Evolutionary conservation across 2,888 invertebrate genomes (phyloP).

Genomic region (Protula sp.): DNA sequence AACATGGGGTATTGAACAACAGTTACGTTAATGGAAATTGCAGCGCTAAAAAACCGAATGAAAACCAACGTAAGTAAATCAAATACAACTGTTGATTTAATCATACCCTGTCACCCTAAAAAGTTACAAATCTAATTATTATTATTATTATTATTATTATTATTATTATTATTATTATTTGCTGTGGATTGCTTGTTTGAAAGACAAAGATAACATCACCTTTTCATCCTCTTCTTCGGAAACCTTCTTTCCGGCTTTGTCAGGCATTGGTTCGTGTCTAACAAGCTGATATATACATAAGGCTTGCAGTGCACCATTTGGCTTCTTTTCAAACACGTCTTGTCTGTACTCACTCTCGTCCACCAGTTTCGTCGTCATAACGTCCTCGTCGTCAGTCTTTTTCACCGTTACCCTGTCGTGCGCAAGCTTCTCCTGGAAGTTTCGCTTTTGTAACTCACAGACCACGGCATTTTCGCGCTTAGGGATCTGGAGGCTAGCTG

Average conservation of each 20-base stretch:
- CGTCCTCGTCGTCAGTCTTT: constrained; percentile 25
- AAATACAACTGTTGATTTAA: no score
- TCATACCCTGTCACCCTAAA: no score
- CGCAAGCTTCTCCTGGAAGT: constrained; percentile 35
- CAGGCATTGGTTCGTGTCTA: not conserved
- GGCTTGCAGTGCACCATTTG: constrained; percentile 5
- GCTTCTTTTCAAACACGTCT: constrained; percentile 29
- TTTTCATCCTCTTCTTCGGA: constrained; percentile 6
- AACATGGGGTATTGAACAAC: no score
- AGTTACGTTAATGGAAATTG: no score
- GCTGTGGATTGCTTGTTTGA: no score
- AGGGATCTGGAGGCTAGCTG: not conserved
- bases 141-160: no score
- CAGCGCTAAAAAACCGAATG: no score
- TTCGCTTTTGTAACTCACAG: constrained; percentile 36
- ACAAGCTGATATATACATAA: not conserved
- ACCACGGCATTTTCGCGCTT: constrained; percentile 11
- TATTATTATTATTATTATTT: no score
- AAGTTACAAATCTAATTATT: no score
- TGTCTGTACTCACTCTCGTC: constrained; percentile 44
- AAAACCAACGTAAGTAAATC: no score
- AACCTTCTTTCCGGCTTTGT: not conserved
- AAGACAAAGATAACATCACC: no score
- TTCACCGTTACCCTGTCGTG: constrained; percentile 25
- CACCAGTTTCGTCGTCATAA: constrained; percentile 33